These are phyloP conservation scores for Cervus canadensis DNA, from an alignment of 2,113 vertebrate genomes.

Conservation along the genomic window DNA sequence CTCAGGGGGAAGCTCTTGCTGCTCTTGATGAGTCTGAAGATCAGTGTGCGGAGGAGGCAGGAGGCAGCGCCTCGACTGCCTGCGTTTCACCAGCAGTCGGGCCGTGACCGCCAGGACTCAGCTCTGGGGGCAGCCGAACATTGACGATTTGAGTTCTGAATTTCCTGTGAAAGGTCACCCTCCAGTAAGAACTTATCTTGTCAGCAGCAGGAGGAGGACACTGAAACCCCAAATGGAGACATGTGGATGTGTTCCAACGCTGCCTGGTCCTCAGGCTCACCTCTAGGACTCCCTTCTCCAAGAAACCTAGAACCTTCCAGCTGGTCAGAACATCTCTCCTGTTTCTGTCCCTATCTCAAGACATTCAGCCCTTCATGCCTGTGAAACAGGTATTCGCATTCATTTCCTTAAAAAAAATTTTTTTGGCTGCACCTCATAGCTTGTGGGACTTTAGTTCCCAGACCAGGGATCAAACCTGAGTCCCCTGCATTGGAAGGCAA, in stretches of 20 bases:
- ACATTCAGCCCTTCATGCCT: no score
- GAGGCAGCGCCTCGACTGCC: not conserved
- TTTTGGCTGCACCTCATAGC: not conserved
- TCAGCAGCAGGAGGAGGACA: not conserved
- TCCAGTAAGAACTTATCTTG: not conserved
- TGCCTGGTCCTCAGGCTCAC: not conserved
- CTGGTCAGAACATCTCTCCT: not conserved
- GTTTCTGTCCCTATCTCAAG: not conserved
- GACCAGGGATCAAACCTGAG: not conserved
- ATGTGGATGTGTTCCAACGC: not conserved
- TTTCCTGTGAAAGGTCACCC: not conserved
- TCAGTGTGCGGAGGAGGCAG: not conserved
- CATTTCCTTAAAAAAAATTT: not conserved
- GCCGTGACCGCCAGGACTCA: not conserved
- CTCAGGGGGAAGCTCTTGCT: not conserved
- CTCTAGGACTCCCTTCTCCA: not conserved
- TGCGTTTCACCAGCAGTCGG: not conserved
- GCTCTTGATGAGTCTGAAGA: not conserved
- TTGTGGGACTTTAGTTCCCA: not conserved
- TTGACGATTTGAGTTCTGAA: not conserved
- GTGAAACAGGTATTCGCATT: fast-evolving
- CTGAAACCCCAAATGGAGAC: not conserved
- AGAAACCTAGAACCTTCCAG: not conserved
- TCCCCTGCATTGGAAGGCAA: not conserved
- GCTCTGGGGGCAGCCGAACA: not conserved